phyloP scores from a whole-genome alignment of 2,888 invertebrate species.

The Pseudococcus longispinus region DNA sequence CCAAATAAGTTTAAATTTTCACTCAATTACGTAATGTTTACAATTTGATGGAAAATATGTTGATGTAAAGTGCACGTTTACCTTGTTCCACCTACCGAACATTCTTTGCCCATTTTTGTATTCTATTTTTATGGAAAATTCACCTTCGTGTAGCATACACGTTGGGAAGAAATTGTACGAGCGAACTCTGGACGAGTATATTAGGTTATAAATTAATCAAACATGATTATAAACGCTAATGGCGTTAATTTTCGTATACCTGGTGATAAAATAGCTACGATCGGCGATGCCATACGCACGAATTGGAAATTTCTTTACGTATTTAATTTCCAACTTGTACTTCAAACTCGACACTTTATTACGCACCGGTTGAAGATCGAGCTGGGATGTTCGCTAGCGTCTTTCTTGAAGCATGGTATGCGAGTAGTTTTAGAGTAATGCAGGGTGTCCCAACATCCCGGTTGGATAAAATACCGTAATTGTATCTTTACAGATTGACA shows the following conservation, averaged over 20 bases:
- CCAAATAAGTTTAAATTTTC: neutral
- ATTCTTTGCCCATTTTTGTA: constrained; percentile 32
- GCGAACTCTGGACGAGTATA: neutral
- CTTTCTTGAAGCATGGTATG: constrained; percentile 37
- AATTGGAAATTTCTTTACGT: neutral
- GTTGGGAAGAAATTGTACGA: neutral
- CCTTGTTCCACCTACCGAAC: constrained; percentile 28
- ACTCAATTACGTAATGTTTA: neutral
- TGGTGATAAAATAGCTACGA: neutral
- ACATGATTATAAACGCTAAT: neutral
- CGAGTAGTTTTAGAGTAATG: constrained; percentile 21
- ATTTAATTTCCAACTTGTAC: constrained; percentile 2
- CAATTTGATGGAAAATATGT: neutral
- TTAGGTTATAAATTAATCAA: neutral
- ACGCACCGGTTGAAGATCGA: neutral
- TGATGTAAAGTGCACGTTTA: neutral
- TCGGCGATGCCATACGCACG: neutral
- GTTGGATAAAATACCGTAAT: neutral
- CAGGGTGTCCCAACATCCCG: neutral
- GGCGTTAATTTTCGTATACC: neutral
- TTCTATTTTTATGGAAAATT: constrained; percentile 1
- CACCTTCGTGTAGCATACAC: neutral
- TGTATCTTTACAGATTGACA: neutral
- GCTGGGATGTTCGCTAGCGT: neutral
- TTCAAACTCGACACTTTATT: neutral